A percentile compares a stretch with the other conserved stretches of the same genome.
Conservation (phyloP, 2,113 vertebrate species). For the Paralichthys olivaceus region DNA sequence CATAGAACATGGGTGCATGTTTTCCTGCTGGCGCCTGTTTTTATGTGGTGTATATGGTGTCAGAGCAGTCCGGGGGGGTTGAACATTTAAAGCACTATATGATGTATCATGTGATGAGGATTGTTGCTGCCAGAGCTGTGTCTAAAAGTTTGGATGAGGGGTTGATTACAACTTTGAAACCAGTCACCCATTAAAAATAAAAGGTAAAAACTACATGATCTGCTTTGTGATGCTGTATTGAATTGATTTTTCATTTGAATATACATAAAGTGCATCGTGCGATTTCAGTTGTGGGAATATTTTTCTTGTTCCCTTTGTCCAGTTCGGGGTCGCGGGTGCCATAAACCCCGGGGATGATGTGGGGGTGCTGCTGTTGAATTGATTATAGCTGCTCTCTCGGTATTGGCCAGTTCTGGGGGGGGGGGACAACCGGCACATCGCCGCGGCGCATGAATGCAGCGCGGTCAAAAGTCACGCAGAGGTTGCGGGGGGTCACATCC, state of each 20-base stretch:
- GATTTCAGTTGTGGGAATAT: slow-evolving; percentile 61
- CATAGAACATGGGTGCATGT: slow-evolving; percentile 29
- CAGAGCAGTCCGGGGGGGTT: slow-evolving; percentile 13
- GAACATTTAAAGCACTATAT: slow-evolving; percentile 58
- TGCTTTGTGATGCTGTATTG: neutral
- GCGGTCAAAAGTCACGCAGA: slow-evolving; percentile 81
- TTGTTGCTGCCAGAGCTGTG: slow-evolving; percentile 21
- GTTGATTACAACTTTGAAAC: slow-evolving; percentile 21
- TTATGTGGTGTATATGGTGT: slow-evolving; percentile 12
- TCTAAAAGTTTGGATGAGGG: slow-evolving; percentile 17
- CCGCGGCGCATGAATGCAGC: slow-evolving; percentile 68
- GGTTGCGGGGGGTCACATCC: slow-evolving; percentile 77
- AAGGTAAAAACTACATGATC: slow-evolving; percentile 13
- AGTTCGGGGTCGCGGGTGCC: slow-evolving; percentile 35
- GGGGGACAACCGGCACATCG: slow-evolving; percentile 54
- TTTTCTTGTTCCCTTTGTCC: slow-evolving; percentile 64
- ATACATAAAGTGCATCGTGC: slow-evolving; percentile 51
- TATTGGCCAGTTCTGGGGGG: slow-evolving; percentile 63
- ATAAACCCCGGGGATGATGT: slow-evolving; percentile 48
- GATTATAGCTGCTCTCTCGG: slow-evolving; percentile 65
- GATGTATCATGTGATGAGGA: slow-evolving; percentile 22
- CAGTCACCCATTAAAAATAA: slow-evolving; percentile 57
- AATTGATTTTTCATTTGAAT: neutral
- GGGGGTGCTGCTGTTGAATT: slow-evolving; percentile 60
- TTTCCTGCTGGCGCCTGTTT: slow-evolving; percentile 39